Percentiles rank a stretch among this genome's conserved stretches.
phyloP scores from a whole-genome alignment of 2,113 vertebrate genomes.

The Brachirus orientalis region DNA sequence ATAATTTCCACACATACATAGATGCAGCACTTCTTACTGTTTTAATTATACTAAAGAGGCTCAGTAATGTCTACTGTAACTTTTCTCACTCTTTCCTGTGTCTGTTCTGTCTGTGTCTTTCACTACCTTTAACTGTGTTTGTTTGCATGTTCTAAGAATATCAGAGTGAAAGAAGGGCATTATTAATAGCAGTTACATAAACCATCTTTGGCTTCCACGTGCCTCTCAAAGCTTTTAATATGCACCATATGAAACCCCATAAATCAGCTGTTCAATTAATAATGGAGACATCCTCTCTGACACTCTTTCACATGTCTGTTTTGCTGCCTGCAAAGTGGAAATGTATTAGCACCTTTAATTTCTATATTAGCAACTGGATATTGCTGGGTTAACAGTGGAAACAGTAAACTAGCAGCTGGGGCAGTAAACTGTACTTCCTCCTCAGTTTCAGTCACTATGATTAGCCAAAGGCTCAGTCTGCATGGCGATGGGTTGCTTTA shows the following conservation, averaged over 20 bases:
- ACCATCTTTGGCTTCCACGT: constrained; percentile 36
- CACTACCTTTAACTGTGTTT: constrained; percentile 19
- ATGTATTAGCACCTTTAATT: constrained; percentile 46
- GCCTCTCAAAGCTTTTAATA: constrained; percentile 54
- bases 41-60: constrained; percentile 61
- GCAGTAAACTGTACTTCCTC: constrained; percentile 28
- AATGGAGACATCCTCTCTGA: constrained; percentile 61
- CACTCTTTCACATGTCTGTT: constrained; percentile 44
- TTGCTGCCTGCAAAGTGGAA: constrained; percentile 21
- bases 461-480: constrained; percentile 27
- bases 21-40: constrained; percentile 39
- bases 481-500: constrained; percentile 28
- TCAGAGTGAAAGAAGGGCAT: constrained; percentile 10
- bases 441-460: constrained; percentile 28
- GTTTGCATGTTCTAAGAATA: constrained; percentile 16
- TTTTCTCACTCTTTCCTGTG: constrained; percentile 13
- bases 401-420: constrained; percentile 20
- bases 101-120: too few relatives aligned
- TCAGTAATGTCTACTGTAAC: constrained; percentile 38
- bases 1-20: constrained; percentile 38
- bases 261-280: constrained; percentile 64
- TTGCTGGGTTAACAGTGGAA: constrained; percentile 25
- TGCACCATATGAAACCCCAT: constrained; percentile 56
- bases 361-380: constrained; percentile 24
- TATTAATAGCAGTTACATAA: constrained; percentile 57